A percentile compares a stretch with the other conserved stretches of the same genome.
Conservation (phyloP, 2,113 vertebrate genomes). For the Chloebia gouldiae region DNA sequence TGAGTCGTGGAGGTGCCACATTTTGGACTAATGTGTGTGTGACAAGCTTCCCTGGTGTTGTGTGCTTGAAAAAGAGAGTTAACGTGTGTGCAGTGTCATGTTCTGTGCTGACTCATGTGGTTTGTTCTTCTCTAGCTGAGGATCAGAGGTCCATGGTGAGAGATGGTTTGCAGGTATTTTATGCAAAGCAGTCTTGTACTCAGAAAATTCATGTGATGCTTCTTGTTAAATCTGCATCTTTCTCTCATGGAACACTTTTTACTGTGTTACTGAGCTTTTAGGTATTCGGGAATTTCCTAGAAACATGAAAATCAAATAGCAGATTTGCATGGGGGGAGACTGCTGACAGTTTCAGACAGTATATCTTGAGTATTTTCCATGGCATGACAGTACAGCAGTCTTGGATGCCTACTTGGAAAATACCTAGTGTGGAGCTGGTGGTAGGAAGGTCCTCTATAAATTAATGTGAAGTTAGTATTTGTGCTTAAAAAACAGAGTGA, state of each 20-base stretch:
- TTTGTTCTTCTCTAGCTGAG: not conserved
- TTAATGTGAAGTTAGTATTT: not conserved
- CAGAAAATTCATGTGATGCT: accelerated
- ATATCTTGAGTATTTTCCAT: not conserved
- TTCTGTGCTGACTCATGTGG: not conserved
- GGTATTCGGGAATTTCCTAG: not conserved
- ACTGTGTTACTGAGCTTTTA: not conserved
- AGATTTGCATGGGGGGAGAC: not conserved
- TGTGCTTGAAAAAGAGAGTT: not conserved
- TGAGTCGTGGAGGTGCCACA: accelerated
- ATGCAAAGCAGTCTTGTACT: not conserved
- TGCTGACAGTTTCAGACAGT: not conserved
- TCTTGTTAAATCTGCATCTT: not conserved
- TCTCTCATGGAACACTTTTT: not conserved
- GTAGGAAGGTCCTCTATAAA: not conserved
- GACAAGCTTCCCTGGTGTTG: not conserved
- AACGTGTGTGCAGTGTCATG: not conserved
- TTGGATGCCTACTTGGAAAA: not conserved
- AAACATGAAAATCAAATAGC: not conserved
- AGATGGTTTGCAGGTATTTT: not conserved
- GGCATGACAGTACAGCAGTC: not conserved
- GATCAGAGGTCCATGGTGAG: not conserved
- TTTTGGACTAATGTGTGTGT: not conserved
- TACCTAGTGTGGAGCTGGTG: not conserved
- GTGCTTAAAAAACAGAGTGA: not conserved